Evolutionary conservation across 2,797 vertebrate genomes (phyloP).

Genomic region (Pogoniulus pusillus): DNA sequence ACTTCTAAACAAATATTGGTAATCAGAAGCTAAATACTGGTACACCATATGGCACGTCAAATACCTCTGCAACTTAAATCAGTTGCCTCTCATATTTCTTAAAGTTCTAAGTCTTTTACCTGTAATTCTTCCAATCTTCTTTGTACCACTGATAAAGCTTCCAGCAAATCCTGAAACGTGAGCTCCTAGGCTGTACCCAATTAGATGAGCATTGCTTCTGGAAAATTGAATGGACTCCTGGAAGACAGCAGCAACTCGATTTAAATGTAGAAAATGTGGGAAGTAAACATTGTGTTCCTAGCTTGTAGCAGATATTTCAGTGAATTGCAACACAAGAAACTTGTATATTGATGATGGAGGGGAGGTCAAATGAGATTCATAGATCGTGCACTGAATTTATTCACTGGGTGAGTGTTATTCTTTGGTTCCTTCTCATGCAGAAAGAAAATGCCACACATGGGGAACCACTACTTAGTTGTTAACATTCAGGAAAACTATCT

Average conservation of each 20-base stretch:
- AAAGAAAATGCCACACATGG: not conserved
- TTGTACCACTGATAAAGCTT: constrained; percentile 79
- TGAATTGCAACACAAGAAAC: not conserved
- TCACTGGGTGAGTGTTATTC: not conserved
- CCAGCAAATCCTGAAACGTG: constrained; percentile 95
- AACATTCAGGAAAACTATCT: not conserved
- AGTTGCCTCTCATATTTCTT: not conserved
- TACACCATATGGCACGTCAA: not conserved
- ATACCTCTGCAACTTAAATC: not conserved
- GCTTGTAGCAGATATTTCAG: not conserved
- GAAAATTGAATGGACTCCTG: constrained; percentile 83
- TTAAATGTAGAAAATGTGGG: not conserved
- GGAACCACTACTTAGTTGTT: not conserved
- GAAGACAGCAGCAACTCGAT: constrained; percentile 38
- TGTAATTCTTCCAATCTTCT: constrained; percentile 93
- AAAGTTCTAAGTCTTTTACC: constrained; percentile 70
- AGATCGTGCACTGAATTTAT: not conserved
- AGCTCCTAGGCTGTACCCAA: constrained; percentile 96
- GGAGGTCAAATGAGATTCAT: not conserved
- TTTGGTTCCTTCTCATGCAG: not conserved
- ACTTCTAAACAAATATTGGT: not conserved
- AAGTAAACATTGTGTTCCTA: not conserved
- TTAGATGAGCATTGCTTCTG: constrained; percentile 85
- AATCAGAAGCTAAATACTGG: not conserved
- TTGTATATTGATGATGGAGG: not conserved